Percentiles rank a stretch among this genome's conserved stretches.
phyloP scores from a whole-genome alignment of 2,888 invertebrate species.

The Andrena marginata region DNA sequence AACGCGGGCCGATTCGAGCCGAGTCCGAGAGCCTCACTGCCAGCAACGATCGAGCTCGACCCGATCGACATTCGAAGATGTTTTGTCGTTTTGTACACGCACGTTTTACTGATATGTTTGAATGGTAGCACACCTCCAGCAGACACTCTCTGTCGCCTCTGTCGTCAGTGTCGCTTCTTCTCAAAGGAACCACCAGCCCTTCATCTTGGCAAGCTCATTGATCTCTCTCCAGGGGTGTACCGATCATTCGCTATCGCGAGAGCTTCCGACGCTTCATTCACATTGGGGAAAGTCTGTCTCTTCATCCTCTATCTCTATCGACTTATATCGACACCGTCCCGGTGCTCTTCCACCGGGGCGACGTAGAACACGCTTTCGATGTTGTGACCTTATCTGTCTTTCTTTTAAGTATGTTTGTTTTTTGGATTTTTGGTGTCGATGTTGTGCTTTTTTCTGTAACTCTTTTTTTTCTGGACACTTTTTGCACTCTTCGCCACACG shows the following conservation, averaged over 20 bases:
- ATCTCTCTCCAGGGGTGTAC: conserved; percentile 11
- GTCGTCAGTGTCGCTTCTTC: conserved; percentile 53
- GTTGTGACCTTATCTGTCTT: conserved; percentile 54
- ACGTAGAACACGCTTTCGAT: conserved; percentile 61
- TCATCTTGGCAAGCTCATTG: conserved; percentile 35
- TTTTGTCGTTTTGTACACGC: conserved; percentile 33
- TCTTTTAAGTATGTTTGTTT: conserved; percentile 4
- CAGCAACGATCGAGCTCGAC: neutral
- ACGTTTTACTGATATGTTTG: conserved; percentile 47
- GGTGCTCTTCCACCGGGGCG: conserved; percentile 17
- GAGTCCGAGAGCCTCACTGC: conserved; percentile 19
- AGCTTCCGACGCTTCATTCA: conserved; percentile 46
- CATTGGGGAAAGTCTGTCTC: conserved; percentile 21
- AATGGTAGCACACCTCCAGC: conserved; percentile 46
- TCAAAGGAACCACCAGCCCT: conserved; percentile 11
- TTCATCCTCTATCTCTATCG: conserved; percentile 39
- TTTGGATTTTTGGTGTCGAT: conserved; percentile 37
- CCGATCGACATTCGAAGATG: conserved; percentile 15
- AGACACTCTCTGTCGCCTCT: conserved; percentile 47
- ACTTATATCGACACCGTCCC: conserved; percentile 26
- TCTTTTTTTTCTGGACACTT: conserved; percentile 8
- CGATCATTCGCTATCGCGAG: conserved; percentile 45
- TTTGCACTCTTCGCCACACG: conserved; percentile 9
- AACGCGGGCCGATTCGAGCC: neutral
- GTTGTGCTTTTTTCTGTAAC: conserved; percentile 48